phyloP scores from a whole-genome alignment of 2,888 invertebrate genomes.

The Epinotia demarniana region DNA sequence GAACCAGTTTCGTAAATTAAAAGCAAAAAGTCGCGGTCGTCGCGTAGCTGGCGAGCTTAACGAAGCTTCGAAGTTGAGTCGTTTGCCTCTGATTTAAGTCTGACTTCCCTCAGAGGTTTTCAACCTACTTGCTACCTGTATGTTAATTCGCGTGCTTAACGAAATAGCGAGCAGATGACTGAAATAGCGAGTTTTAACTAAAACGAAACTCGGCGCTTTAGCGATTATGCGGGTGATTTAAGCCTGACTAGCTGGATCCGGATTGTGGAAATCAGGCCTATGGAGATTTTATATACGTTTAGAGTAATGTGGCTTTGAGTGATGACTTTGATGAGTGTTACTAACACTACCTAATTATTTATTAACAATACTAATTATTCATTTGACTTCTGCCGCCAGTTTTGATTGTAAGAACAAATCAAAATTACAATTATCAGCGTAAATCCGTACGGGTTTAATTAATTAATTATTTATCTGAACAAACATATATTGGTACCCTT shows the following conservation, averaged over 20 bases:
- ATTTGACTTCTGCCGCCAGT: too few species aligned
- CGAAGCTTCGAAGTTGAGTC: constrained; percentile 42
- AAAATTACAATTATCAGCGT: not conserved
- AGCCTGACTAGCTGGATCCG: constrained; percentile 14
- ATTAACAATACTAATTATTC: not conserved
- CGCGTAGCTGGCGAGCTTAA: constrained; percentile 35
- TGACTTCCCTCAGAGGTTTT: not conserved
- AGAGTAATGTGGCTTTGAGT: constrained; percentile 1
- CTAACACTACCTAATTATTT: not conserved
- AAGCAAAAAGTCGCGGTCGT: constrained; percentile 40
- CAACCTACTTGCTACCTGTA: constrained; percentile 24
- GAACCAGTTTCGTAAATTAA: constrained; percentile 40
- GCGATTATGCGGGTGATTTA: constrained; percentile 41
- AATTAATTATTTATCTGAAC: too few species aligned
- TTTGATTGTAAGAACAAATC: not conserved
- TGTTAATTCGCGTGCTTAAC: constrained; percentile 42
- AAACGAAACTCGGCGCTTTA: constrained; percentile 31
- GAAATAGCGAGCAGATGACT: constrained; percentile 38
- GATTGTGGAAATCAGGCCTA: constrained; percentile 34
- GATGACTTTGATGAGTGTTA: constrained; percentile 1
- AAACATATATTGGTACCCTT: too few species aligned
- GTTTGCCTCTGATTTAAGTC: constrained; percentile 40
- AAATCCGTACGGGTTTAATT: not conserved
- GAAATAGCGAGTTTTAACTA: constrained; percentile 40
- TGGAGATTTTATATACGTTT: constrained; percentile 2